Percentiles rank a stretch among this genome's conserved stretches.
These are phyloP conservation scores for Aramus guarauna DNA, from an alignment of 2,113 vertebrate species.

Conservation along the genomic window DNA sequence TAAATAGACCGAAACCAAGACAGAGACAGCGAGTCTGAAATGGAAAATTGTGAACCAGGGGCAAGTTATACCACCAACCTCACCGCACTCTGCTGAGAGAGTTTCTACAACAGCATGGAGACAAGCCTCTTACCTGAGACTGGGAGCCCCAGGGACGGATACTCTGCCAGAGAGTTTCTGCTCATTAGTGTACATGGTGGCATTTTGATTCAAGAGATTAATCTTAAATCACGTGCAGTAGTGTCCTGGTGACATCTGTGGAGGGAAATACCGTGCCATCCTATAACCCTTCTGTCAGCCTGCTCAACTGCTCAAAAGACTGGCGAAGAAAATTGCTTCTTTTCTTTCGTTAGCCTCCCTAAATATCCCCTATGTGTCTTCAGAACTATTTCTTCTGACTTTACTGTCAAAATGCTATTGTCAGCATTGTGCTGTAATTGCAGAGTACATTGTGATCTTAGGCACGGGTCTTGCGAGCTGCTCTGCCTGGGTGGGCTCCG, in stretches of 20 bases:
- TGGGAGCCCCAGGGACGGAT: not conserved
- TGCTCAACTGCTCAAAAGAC: not conserved
- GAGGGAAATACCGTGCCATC: not conserved
- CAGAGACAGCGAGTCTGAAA: slow-evolving; percentile 71
- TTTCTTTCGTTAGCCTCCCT: not conserved
- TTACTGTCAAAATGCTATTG: slow-evolving; percentile 44
- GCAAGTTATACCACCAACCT: slow-evolving; percentile 57
- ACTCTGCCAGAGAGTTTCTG: slow-evolving; percentile 35
- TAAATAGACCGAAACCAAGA: slow-evolving; percentile 74
- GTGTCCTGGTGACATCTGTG: slow-evolving; percentile 2
- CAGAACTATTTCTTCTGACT: slow-evolving; percentile 19
- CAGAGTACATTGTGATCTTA: slow-evolving; percentile 40
- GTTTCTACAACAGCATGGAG: slow-evolving; percentile 18
- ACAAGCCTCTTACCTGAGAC: slow-evolving; percentile 47
- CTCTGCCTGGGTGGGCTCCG: slow-evolving; percentile 53
- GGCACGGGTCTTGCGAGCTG: not conserved
- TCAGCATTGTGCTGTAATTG: slow-evolving; percentile 50
- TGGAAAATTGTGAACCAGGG: slow-evolving; percentile 64
- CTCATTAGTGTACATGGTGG: slow-evolving; percentile 47
- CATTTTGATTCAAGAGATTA: slow-evolving; percentile 40
- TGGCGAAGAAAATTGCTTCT: not conserved
- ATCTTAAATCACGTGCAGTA: slow-evolving; percentile 18
- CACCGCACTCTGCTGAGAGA: slow-evolving; percentile 6
- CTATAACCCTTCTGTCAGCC: slow-evolving; percentile 6
- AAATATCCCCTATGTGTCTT: not conserved